These are phyloP conservation scores for Mamestra brassicae DNA, from an alignment of 2,888 invertebrate genomes.

Conservation along the genomic window DNA sequence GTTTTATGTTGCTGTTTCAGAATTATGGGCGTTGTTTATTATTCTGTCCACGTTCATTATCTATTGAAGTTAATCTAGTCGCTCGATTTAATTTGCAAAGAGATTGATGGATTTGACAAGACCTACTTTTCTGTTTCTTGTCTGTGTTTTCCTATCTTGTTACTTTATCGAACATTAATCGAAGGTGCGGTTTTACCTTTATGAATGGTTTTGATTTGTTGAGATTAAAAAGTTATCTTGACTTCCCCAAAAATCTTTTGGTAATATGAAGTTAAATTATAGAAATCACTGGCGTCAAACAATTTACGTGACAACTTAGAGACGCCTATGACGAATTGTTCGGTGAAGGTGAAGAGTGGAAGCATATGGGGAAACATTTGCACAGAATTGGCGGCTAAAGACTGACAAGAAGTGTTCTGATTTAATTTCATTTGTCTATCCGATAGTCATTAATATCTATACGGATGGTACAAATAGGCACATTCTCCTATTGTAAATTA, in stretches of 20 bases:
- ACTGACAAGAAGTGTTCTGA: no score
- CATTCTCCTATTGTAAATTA: not conserved
- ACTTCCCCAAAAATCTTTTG: not conserved
- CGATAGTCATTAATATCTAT: no score
- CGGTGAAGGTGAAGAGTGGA: no score
- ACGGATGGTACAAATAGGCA: no score
- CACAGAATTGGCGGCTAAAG: no score
- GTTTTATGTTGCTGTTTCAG: slow-evolving; percentile 42
- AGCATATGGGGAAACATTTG: no score
- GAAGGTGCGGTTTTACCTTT: slow-evolving; percentile 3
- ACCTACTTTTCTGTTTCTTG: slow-evolving; percentile 32
- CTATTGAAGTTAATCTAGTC: slow-evolving; percentile 38
- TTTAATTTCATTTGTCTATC: no score
- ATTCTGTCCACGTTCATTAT: slow-evolving; percentile 37
- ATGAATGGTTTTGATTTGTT: not conserved
- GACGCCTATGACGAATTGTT: no score
- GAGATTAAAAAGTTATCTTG: not conserved
- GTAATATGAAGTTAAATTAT: not conserved
- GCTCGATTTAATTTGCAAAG: slow-evolving; percentile 40
- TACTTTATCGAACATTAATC: slow-evolving; percentile 22
- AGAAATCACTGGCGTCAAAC: not conserved
- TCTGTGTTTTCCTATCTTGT: slow-evolving; percentile 8
- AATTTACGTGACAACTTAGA: no score
- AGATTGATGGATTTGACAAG: slow-evolving; percentile 43
- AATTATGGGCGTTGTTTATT: slow-evolving; percentile 44